Base-by-base conservation (phyloP, 2,797 vertebrate genomes). In the Esox masquinongy region DNA sequence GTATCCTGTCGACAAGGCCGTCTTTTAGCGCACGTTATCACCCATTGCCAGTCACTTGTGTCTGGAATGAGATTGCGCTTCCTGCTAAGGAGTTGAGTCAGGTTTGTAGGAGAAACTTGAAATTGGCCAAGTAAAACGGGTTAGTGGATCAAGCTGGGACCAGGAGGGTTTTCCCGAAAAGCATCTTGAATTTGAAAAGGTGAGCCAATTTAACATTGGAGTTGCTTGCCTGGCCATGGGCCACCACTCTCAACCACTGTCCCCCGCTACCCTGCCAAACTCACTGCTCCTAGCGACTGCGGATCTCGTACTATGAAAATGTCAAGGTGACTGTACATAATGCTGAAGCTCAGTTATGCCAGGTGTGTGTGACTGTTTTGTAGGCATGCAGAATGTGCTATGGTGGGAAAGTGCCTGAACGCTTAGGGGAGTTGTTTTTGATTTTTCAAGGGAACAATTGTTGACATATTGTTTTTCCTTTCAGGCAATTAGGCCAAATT, bases 381-480 rank as follows among this genome's bases (percentile, higher is more conserved):
- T 26, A 29, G 17, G 15, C 16, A 11, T 71, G 17, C 26, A 31
- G 14, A 36, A 19, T 68, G 36, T 4, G n/a, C 36, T 8, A 15
- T 53, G 26, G 51, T 53, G 50, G 70, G 29, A n/a, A 29, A 53
- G 24, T 29, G 6, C 51, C 6, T 68, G 15, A 68, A 17, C 31
- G 12, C 67, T 68, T 68, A 39, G 39, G 9, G 67, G 34, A 67
- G 64, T 36, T 9, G 64, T 31, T 61, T 47, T 12, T 24, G 9
- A 34, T 67, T 67, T 29, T 67, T 67, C 2, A 26, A 68, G 11
- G 11, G 1, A 34, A 31, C 56, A 68, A 64, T 0, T 9, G 47
- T 74, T 49, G 79, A 66, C 26, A 51, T 63, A 73, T 85, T 81
- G 63, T 67, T 26, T 75, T 79, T 77, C 80, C 80, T 43, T 67